Base-by-base conservation (phyloP, 2,888 invertebrate genomes). In the Sminthurides aquaticus region DNA sequence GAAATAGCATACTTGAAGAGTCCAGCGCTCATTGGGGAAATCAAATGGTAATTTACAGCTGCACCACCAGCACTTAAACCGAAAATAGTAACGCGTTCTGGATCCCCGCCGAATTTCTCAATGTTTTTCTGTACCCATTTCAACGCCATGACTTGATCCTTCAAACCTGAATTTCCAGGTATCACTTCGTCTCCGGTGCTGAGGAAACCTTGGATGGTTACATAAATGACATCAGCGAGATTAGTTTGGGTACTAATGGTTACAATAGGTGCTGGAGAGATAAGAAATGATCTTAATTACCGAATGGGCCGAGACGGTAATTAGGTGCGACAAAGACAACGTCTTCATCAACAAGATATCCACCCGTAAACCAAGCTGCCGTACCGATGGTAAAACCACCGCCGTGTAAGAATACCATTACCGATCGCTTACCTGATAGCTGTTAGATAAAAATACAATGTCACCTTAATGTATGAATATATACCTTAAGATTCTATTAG, bases 301-400 rank as follows among this genome's bases (percentile, higher is more conserved):
- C 60, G 11, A 60, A 60, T 2, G 27, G 25, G 20, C 60, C 60
- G 1, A 60, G 18, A 1, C 60, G 60, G 20, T 60, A 60, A 5
- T 48, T 49, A 2, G 28, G 26, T 24, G 25, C n/a, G 3, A 60
- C 49, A 24, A 60, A 2, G 2, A 60, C 49, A 3, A 60, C 49
- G 25, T 60, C 60, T 25, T 49, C 49, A 22, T 60, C 60, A 25
- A 60, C 49, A 8, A 60, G 26, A 28, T 49, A 60, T 1, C 55
- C 43, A 15, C 28, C 62, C 3, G 11, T 11, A 26, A 22, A 62
- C 8, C 18, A 26, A 29, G n/a, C 34, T 11, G 43, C 29, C 15
- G 34, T 25, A 3, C 62, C 56, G 18, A 62, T 27, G 8, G 62
- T 56, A 28, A 62, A 56, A 8, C 62, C 62, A 2, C 62, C 62